Base-by-base conservation (phyloP, 2,888 invertebrate genomes). In the Synergus gifuensis region DNA sequence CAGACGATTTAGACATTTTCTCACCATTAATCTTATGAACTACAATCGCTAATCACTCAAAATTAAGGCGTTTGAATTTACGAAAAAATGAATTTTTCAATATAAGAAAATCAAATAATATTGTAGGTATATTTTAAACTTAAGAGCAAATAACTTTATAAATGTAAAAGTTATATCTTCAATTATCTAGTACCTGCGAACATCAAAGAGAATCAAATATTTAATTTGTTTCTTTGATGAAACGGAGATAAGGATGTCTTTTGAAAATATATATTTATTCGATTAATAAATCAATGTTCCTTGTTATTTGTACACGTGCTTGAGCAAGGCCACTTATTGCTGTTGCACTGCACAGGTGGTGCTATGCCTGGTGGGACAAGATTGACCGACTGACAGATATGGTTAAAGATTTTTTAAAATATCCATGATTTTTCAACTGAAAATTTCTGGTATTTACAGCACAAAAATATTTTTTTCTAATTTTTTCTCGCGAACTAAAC, bases 351-450 rank as follows among this genome's bases (percentile, higher is more conserved):
- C 2, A 73, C 69, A 73, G 46, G 54, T 73, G 69, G 69, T 54
- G 36, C n/a, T 54, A 73, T 73, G 69, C 69, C 49, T 54, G 54
- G 49, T 28, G 14, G 69, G 36, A 36, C 49, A 73, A 73, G 69
- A 73, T 73, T 54, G 69, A 73, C 69, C 69, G 69, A 49, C 69
- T 73, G 69, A 73, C 69, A 73, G 69, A 73, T 49, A 73, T 73
- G 69, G 69, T 54, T 54, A 73, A 73, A 73, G 49, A 49, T 73
- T 73, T 73, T 36, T 28, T 0, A 36, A 49, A 73, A 73, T 54
- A 46, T 73, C 69, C 4, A 73, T 73, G 69, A 46, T 49, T 73
- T 49, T 36, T 28, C 36, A 73, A 16, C 36, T 28, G 9, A 46
- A 28, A 54, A 73, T 73, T 36, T 54, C n/a, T 49, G 46, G 28